Evolutionary conservation across 2,888 invertebrate genomes (phyloP), one percentile per base, ranked within the genome.

Genomic region (Isotomurus palustris): DNA sequence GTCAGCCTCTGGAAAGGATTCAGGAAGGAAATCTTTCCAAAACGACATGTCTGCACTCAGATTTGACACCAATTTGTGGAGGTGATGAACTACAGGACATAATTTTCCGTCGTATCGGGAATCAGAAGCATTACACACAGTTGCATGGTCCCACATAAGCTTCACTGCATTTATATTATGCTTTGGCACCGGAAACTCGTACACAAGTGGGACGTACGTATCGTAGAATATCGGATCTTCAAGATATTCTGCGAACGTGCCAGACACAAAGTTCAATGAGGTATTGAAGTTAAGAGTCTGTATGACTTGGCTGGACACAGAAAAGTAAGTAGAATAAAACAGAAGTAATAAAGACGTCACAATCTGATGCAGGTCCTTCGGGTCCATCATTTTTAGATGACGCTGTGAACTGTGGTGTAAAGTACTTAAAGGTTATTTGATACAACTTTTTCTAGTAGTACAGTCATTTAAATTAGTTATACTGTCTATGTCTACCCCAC

Each of bases 171-270:
- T 44, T 2, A 62, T 60, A n/a, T 58, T 62, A 28, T 65, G 65
- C 24, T 38, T 55, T 2, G 65, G 65, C n/a, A 65, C 49, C 5
- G 59, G 57, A 28, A 65, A 53, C 56, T 60, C 45, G 36, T 56
- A 65, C 12, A 65, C 24, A 2, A 65, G 35, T 6, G 65, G 65
- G 12, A 65, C 32, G 43, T 56, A 62, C 12, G 60, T 51, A 38
- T 65, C 62, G 29, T 65, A 65, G 24, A 65, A 60, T 19, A 65
- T 58, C 4, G 64, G 64, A 45, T 60, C 58, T 14, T 58, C 40
- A 4, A 65, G 44, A 32, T 62, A 65, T 17, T 62, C 60, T 4
- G 58, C 60, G 3, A 56, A 41, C 12, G 56, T 58, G 8, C 65
- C 65, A 8, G 65, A 53, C 0, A 62, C 56, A 32, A 61, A 65